Evolutionary conservation across 2,113 vertebrate species (phyloP).

Genomic region (Perca schrenkii): DNA sequence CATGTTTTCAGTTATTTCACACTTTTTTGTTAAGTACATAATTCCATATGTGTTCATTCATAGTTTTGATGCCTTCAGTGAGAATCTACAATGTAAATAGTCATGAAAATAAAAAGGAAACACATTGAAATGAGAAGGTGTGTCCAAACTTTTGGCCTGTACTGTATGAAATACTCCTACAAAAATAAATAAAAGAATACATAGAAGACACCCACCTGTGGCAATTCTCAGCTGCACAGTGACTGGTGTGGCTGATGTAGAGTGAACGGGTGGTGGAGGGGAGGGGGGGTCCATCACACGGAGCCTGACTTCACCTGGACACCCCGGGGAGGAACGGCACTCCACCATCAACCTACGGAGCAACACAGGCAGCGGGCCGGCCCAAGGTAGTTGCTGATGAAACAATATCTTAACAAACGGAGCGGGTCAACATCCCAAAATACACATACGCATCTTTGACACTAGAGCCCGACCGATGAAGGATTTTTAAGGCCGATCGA

Average conservation of each 20-base stretch:
- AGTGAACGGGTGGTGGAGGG: neutral
- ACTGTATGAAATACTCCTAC: too few relatives aligned
- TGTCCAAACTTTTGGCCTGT: too few relatives aligned
- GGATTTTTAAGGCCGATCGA: too few relatives aligned
- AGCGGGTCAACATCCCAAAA: neutral
- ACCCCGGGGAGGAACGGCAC: slow-evolving; percentile 50
- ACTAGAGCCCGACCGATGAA: too few relatives aligned
- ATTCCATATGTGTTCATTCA: too few relatives aligned
- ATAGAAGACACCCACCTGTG: slow-evolving; percentile 45
- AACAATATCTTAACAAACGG: neutral
- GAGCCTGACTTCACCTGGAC: slow-evolving; percentile 48
- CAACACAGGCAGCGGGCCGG: neutral
- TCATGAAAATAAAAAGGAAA: too few relatives aligned
- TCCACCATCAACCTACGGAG: slow-evolving; percentile 59
- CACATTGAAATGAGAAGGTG: too few relatives aligned
- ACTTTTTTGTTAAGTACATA: too few relatives aligned
- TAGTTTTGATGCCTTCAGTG: too few relatives aligned
- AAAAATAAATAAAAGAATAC: too few relatives aligned
- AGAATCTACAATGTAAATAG: too few relatives aligned
- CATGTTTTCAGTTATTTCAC: too few relatives aligned
- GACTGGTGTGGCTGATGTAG: slow-evolving; percentile 14
- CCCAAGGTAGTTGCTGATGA: neutral
- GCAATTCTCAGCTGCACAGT: slow-evolving; percentile 67
- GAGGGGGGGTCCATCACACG: slow-evolving; percentile 20
- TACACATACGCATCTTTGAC: neutral